These are phyloP conservation scores for Embidobia sp. DNA, from an alignment of 2,888 invertebrate species.

Conservation along the genomic window DNA sequence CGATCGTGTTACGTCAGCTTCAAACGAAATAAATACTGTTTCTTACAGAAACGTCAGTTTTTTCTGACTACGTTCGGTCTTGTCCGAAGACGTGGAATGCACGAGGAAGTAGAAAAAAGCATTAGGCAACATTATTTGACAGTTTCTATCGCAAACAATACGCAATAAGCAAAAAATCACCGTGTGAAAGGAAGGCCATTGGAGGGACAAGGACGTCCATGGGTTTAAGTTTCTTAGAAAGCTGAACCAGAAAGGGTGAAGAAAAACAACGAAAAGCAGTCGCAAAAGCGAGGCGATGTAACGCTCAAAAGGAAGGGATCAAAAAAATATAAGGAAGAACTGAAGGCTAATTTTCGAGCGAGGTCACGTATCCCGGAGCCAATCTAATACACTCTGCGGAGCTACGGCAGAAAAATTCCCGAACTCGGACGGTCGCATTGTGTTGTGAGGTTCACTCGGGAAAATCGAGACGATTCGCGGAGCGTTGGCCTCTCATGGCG, in stretches of 20 bases:
- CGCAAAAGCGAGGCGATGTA: conserved; percentile 18
- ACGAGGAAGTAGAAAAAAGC: conserved; percentile 10
- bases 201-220: neutral
- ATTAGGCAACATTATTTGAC: conserved; percentile 18
- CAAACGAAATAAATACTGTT: conserved; percentile 3
- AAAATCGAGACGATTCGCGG: conserved; percentile 75
- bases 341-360: conserved; percentile 80
- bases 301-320: conserved; percentile 20
- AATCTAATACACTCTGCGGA: conserved; percentile 78
- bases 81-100: conserved; percentile 17
- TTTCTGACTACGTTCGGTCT: too few relatives aligned
- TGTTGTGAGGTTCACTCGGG: conserved; percentile 47
- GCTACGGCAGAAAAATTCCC: conserved; percentile 59
- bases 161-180: conserved; percentile 44
- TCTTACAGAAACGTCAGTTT: neutral
- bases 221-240: conserved; percentile 48
- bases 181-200: conserved; percentile 43
- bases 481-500: conserved; percentile 77
- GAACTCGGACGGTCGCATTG: conserved; percentile 71
- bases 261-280: conserved; percentile 36
- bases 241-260: conserved; percentile 38
- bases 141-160: conserved; percentile 41
- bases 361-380: conserved; percentile 81
- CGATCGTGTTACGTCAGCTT: conserved; percentile 12
- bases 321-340: conserved; percentile 26